Evolutionary conservation across 2,888 invertebrate genomes (phyloP).

Genomic region (Apotomis turbidana): DNA sequence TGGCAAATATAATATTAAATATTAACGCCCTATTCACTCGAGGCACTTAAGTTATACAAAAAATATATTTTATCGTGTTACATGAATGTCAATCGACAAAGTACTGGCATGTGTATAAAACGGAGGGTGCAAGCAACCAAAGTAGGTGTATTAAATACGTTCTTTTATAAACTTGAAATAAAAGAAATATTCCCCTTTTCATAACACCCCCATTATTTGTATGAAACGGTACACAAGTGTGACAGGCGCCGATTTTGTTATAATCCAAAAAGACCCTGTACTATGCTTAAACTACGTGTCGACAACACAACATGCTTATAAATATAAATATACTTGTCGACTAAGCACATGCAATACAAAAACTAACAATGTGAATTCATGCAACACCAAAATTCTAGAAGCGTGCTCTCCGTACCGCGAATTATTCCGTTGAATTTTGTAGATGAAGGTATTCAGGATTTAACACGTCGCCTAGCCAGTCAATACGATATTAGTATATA

Average conservation of each 20-base stretch:
- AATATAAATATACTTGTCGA: slow-evolving; percentile 26
- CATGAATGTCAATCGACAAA: slow-evolving; percentile 50
- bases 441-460: background rate
- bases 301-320: slow-evolving; percentile 33
- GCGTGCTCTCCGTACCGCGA: background rate
- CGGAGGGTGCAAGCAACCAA: slow-evolving; percentile 52
- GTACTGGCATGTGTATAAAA: slow-evolving; percentile 65
- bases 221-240: slow-evolving; percentile 57
- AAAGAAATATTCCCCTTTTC: slow-evolving; percentile 64
- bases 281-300: slow-evolving; percentile 41
- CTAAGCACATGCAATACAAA: slow-evolving; percentile 34
- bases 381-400: slow-evolving; percentile 3
- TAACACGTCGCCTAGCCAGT: no score
- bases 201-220: slow-evolving; percentile 55
- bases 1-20: slow-evolving; percentile 66
- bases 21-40: slow-evolving; percentile 59
- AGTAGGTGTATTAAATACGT: slow-evolving; percentile 61
- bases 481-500: no score
- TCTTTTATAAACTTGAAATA: slow-evolving; percentile 67
- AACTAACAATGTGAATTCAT: slow-evolving; percentile 9
- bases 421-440: background rate
- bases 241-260: slow-evolving; percentile 68
- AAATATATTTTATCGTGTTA: slow-evolving; percentile 60
- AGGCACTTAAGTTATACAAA: slow-evolving; percentile 51
- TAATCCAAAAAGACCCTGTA: slow-evolving; percentile 77